Evolutionary conservation across 2,797 vertebrate species (phyloP).

Genomic region (Rhinatrema bivittatum): DNA sequence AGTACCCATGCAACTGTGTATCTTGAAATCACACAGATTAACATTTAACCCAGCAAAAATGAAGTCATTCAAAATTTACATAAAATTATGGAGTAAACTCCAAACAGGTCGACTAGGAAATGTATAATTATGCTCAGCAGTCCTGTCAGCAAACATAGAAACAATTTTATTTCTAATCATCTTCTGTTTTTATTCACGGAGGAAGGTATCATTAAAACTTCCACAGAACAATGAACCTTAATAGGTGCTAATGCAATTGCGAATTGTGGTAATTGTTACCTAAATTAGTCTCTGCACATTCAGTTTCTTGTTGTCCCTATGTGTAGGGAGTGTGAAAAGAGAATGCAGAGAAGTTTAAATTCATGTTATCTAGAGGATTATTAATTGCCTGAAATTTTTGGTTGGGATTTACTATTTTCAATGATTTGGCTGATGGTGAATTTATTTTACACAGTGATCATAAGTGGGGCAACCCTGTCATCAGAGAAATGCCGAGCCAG

Average conservation of each 20-base stretch:
- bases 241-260: conserved; percentile 62
- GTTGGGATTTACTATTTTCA: no score
- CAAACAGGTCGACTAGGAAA: conserved; percentile 54
- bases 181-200: conserved; percentile 58
- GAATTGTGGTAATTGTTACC: conserved; percentile 63
- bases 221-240: conserved; percentile 61
- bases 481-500: no score
- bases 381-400: no score
- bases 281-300: conserved; percentile 64
- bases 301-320: conserved; percentile 34
- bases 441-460: no score
- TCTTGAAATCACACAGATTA: conserved; percentile 35
- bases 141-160: conserved; percentile 56
- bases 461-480: no score
- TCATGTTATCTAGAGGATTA: no score
- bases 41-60: conserved; percentile 49
- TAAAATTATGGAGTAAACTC: conserved; percentile 61
- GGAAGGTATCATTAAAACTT: conserved; percentile 64
- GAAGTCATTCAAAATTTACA: conserved; percentile 58
- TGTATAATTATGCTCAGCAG: conserved; percentile 61
- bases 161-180: conserved; percentile 61
- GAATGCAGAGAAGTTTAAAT: conserved; percentile 32
- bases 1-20: conserved; percentile 22
- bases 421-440: no score
- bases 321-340: conserved; percentile 38